These are phyloP conservation scores for Acridotheres tristis DNA, from an alignment of 2,797 vertebrate genomes.

Conservation along the genomic window DNA sequence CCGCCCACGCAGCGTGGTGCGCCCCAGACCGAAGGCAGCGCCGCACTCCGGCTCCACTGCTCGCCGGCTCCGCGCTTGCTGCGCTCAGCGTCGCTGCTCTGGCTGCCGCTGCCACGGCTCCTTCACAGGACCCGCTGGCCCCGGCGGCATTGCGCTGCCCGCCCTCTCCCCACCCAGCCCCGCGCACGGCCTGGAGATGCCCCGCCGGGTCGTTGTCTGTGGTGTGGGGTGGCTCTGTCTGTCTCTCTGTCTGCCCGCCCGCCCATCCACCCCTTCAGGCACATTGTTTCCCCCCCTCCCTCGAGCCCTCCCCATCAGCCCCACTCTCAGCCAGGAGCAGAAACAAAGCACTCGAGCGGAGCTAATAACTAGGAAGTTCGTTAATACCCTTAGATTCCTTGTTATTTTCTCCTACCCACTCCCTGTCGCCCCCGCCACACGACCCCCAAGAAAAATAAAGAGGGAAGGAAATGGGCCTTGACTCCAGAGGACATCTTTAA, in stretches of 20 bases:
- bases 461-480: neutral
- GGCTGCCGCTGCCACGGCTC: neutral
- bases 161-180: neutral
- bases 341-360: slow-evolving; percentile 63
- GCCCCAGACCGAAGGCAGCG: neutral
- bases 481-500: neutral
- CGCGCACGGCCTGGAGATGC: neutral
- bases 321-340: neutral
- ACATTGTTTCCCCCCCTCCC: neutral
- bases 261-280: neutral
- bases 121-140: neutral
- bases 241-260: neutral
- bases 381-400: slow-evolving; percentile 33
- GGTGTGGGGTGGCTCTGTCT: neutral
- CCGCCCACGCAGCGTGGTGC: slow-evolving; percentile 61
- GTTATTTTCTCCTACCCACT: neutral
- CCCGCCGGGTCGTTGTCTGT: neutral
- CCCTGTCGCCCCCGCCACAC: neutral
- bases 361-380: slow-evolving; percentile 24
- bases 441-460: neutral
- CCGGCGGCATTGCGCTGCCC: neutral
- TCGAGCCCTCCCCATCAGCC: neutral
- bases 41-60: neutral
- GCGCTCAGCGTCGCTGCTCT: neutral
- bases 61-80: neutral